phyloP scores from a whole-genome alignment of 2,888 invertebrate species.

The Drosophila mimetica region DNA sequence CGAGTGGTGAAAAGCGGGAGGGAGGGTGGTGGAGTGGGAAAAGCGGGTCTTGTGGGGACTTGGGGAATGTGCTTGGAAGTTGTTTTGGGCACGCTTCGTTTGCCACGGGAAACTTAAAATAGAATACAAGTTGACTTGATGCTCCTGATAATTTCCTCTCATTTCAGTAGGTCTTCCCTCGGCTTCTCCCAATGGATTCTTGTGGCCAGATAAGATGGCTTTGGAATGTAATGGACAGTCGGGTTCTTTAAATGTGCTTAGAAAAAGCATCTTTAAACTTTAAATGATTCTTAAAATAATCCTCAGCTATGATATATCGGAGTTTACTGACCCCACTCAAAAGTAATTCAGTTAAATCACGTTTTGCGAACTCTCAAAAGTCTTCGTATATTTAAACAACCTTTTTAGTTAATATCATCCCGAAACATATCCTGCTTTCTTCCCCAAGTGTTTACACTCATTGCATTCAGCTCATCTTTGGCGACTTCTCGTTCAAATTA shows the following conservation, averaged over 20 bases:
- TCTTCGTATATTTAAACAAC: not conserved
- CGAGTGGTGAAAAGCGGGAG: not conserved
- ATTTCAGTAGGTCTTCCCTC: constrained; percentile 12
- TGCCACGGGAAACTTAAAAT: constrained; percentile 61
- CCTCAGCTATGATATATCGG: too few species aligned
- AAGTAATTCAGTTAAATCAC: not conserved
- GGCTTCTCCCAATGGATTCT: not conserved
- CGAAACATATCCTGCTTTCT: not conserved
- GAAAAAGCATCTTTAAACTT: not conserved
- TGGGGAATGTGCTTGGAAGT: constrained; percentile 62
- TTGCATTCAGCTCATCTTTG: not conserved
- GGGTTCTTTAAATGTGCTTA: too few species aligned
- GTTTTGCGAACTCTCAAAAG: not conserved
- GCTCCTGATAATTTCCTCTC: constrained; percentile 42
- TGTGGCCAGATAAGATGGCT: constrained; percentile 13
- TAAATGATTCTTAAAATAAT: too few species aligned
- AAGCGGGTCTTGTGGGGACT: constrained; percentile 8
- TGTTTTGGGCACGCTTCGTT: constrained; percentile 67
- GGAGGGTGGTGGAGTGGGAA: not conserved
- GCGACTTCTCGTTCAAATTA: constrained; percentile 21
- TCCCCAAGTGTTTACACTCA: constrained; percentile 12
- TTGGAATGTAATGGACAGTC: not conserved
- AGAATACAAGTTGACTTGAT: constrained; percentile 58
- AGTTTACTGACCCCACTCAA: too few species aligned
- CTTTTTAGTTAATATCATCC: not conserved